Base-by-base conservation (phyloP, 2,888 invertebrate genomes). In the Osmoderma eremita region DNA sequence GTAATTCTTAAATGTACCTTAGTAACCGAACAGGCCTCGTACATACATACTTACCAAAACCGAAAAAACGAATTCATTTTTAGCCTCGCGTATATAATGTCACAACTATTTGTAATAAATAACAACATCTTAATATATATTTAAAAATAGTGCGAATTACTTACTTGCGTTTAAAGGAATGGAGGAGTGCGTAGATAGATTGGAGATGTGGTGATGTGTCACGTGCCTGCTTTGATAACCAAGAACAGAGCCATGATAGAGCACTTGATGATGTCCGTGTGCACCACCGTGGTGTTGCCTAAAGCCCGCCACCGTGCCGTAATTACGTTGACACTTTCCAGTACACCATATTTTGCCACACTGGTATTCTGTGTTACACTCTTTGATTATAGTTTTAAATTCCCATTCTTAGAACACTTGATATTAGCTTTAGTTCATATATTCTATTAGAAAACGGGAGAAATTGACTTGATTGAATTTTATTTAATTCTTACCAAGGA, bases 81-180 rank as follows among this genome's bases (percentile, higher is more conserved):
- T 5, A 30, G 8, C 10, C 2, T 30, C 10, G 1, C 30, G 30
- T 2, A 8, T 5, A 30, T 30, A 30, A 30, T 30, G 30, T 30
- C 6, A 30, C 1, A 30, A 30, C 1, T 30, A 30, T 30, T 30
- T 5, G 5, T 30, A 30, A 30, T 6, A 30, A 8, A 30, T 30
- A 30, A 5, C 36, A 41, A 42, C 17, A 48, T 18, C 8, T 48
- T 20, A 18, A 4, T 1, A 4, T 22, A 63, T 49, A 12, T 6
- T 38, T 0, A 20, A 20, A 48, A 48, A n/a, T 48, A 8, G 18
- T 12, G 38, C 24, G n/a, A n/a, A 24, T 30, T 69, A 82, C 82
- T 82, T 77, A 82, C 82, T 82, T 73, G 82, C 82, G 75, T 82
- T 82, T 63, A 82, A 74, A 1, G 82, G 82, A 30, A 82, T 73